Evolutionary conservation across 2,797 vertebrate genomes (phyloP).

Genomic region (Cynopterus sphinx): DNA sequence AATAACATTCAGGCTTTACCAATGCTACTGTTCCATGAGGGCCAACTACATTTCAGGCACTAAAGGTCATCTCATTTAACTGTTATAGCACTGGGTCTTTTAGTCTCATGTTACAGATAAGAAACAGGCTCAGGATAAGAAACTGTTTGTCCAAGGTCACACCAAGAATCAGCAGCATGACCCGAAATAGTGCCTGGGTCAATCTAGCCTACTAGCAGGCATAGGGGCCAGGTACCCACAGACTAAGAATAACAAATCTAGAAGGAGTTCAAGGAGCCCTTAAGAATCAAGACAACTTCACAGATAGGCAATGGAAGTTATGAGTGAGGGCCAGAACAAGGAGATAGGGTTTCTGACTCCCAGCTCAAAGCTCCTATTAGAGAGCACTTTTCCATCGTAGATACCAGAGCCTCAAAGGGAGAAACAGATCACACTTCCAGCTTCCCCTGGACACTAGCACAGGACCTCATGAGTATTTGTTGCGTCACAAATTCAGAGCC

Average conservation of each 20-base stretch:
- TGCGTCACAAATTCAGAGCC: conserved; percentile 34
- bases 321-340: background rate
- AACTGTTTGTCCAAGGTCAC: background rate
- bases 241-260: background rate
- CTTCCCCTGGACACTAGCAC: background rate
- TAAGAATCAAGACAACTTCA: conserved; percentile 14
- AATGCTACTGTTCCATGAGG: background rate
- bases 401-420: background rate
- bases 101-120: background rate
- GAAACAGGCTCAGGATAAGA: conserved; percentile 22
- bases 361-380: conserved; percentile 21
- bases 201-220: background rate
- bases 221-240: background rate
- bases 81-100: background rate
- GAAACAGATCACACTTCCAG: background rate
- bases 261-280: background rate
- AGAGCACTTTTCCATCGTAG: background rate
- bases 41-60: background rate
- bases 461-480: background rate
- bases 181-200: background rate
- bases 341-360: conserved; percentile 8
- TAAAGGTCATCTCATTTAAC: conserved; percentile 28
- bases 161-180: background rate
- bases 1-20: background rate
- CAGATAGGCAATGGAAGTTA: background rate